Evolutionary conservation across 2,888 invertebrate species (phyloP).

Genomic region (Cerastis leucographa): DNA sequence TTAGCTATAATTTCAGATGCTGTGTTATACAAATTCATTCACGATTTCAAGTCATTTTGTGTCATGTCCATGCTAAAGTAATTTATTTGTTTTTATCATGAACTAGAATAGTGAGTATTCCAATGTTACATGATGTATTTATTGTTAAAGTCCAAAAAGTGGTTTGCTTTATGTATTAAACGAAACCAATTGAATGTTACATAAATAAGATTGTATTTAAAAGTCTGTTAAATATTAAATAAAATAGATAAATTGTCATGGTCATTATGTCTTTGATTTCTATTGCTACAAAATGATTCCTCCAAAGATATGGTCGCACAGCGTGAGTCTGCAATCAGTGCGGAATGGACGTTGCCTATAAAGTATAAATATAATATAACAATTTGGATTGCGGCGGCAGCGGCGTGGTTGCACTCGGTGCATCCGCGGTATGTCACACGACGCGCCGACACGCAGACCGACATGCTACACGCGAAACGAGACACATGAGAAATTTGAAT

Average conservation of each 20-base stretch:
- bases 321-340: neutral
- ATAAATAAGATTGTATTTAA: conserved; percentile 87
- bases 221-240: conserved; percentile 86
- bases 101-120: conserved; percentile 82
- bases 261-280: conserved; percentile 73
- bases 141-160: conserved; percentile 84
- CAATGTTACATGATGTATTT: conserved; percentile 86
- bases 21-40: conserved; percentile 73
- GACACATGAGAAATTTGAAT: no score
- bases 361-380: no score
- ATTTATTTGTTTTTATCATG: conserved; percentile 80
- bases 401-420: no score
- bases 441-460: no score
- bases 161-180: conserved; percentile 81
- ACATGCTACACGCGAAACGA: no score
- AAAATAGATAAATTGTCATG: conserved; percentile 83
- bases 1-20: conserved; percentile 76
- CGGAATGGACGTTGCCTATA: neutral
- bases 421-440: no score
- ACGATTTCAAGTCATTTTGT: conserved; percentile 83
- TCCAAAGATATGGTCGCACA: neutral
- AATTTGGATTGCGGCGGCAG: neutral
- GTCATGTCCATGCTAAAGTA: conserved; percentile 80
- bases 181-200: conserved; percentile 85
- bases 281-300: neutral